These are phyloP conservation scores for Grapholita molesta DNA, from an alignment of 1,140 invertebrate genomes.

Conservation along the genomic window DNA sequence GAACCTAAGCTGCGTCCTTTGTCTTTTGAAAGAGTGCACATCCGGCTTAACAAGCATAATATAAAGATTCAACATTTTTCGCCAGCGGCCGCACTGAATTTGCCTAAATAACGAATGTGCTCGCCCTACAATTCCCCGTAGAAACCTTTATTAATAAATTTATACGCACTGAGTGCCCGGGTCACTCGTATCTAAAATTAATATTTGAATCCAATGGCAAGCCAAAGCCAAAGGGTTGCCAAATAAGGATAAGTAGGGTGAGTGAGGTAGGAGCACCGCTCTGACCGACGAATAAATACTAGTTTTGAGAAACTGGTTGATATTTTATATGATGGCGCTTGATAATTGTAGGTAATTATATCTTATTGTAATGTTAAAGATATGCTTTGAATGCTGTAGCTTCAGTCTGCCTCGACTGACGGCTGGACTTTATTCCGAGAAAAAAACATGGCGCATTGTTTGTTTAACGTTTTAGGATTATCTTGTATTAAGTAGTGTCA, in stretches of 20 bases:
- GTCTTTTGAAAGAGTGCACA: not conserved
- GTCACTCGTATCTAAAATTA: constrained; percentile 16
- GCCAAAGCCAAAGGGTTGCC: constrained; percentile 2
- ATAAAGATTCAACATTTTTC: not conserved
- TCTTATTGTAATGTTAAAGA: not conserved
- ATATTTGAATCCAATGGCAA: constrained; percentile 10
- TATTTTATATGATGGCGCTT: not conserved
- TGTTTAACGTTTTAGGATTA: not conserved
- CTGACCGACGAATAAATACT: not conserved
- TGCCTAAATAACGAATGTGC: constrained; percentile 13
- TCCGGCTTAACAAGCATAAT: not conserved
- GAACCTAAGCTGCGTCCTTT: not conserved
- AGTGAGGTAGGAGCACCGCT: not conserved
- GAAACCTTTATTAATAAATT: constrained; percentile 14
- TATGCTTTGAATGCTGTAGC: not conserved
- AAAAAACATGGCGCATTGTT: not conserved
- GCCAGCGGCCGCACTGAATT: not conserved
- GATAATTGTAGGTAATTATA: not conserved
- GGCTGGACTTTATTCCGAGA: not conserved
- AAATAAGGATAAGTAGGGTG: constrained; percentile 10
- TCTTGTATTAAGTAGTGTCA: not conserved
- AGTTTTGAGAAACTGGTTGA: not conserved
- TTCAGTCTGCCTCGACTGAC: not conserved
- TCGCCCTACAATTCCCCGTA: constrained; percentile 2
- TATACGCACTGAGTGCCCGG: constrained; percentile 14